Conservation (phyloP, 2,113 vertebrate species). For the Sterrhoptilus dennistouni region DNA sequence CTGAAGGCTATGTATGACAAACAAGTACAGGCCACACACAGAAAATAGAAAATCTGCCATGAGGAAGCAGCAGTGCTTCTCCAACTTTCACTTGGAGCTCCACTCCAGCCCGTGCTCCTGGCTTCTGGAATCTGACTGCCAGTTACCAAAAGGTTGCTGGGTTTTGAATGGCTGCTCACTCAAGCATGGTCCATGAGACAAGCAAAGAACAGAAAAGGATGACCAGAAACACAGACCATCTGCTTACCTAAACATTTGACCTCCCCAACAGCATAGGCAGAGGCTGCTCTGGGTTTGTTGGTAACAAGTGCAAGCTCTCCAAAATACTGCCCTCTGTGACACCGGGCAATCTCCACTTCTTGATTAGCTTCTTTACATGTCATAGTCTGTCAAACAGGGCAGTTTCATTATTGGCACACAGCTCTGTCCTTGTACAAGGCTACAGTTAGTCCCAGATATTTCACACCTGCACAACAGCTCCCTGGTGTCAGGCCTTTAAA, state of each 20-base stretch:
- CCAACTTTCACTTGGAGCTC: neutral
- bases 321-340: conserved; percentile 94
- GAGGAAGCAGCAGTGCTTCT: neutral
- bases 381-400: conserved; percentile 82
- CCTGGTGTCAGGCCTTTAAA: neutral
- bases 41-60: neutral
- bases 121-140: neutral
- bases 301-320: conserved; percentile 97
- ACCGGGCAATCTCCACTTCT: conserved; percentile 94
- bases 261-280: conserved; percentile 90
- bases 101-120: neutral
- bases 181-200: neutral
- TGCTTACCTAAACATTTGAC: conserved; percentile 95
- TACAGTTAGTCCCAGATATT: neutral
- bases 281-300: conserved; percentile 97
- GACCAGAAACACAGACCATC: neutral
- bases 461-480: neutral
- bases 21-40: neutral
- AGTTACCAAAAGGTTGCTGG: neutral
- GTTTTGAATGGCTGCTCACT: neutral
- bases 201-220: neutral
- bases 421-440: neutral
- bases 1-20: neutral
- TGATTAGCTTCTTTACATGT: conserved; percentile 85
- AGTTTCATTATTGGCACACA: neutral